Conservation (phyloP, 2,797 vertebrate genomes). For the Sciaenops ocellatus region DNA sequence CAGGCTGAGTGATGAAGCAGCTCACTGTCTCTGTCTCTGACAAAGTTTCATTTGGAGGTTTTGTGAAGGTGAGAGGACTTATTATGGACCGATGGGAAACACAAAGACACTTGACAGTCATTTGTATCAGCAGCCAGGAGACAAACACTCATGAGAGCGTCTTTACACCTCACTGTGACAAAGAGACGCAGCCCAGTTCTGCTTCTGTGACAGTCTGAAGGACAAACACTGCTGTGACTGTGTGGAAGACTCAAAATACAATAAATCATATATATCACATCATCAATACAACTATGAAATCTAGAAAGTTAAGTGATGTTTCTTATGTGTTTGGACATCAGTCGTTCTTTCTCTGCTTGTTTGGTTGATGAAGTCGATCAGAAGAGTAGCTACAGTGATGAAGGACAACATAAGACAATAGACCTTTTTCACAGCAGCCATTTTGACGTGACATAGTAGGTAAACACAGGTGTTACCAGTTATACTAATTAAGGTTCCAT, state of each 20-base stretch:
- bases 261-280: background rate
- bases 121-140: background rate
- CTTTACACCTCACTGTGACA: background rate
- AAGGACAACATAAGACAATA: too few relatives aligned
- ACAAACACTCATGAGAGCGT: background rate
- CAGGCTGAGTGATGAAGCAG: background rate
- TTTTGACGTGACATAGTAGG: too few relatives aligned
- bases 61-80: background rate
- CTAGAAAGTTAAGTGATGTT: too few relatives aligned
- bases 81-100: background rate
- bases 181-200: background rate
- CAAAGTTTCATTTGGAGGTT: background rate
- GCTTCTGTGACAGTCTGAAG: background rate
- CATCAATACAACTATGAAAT: too few relatives aligned
- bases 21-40: background rate
- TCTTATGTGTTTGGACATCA: too few relatives aligned
- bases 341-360: too few relatives aligned
- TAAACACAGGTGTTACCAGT: too few relatives aligned
- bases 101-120: background rate
- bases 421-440: too few relatives aligned
- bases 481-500: too few relatives aligned
- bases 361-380: too few relatives aligned
- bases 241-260: background rate
- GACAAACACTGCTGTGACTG: background rate
- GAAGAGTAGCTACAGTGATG: too few relatives aligned